These are phyloP conservation scores for Morpho deidamia DNA, from an alignment of 2,888 invertebrate species.

Conservation along the genomic window DNA sequence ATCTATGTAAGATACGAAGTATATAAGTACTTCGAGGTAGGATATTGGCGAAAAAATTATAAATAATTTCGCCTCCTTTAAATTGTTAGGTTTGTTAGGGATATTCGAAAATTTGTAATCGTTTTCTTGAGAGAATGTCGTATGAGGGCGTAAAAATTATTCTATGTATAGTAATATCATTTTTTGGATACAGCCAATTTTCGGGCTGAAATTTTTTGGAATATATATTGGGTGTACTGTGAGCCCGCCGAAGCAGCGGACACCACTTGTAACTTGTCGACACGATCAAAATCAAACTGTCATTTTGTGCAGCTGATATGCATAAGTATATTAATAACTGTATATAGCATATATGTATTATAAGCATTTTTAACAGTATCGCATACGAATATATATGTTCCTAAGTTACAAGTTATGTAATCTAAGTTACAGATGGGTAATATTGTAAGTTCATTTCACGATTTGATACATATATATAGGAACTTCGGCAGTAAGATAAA, in stretches of 20 bases:
- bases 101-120: neutral
- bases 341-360: slow-evolving; percentile 2
- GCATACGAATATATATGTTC: neutral
- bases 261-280: neutral
- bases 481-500: slow-evolving; percentile 2
- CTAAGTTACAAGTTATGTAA: neutral
- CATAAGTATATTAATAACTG: slow-evolving; percentile 1
- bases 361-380: neutral
- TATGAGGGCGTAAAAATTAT: neutral
- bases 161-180: slow-evolving; percentile 1
- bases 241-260: slow-evolving; percentile 2
- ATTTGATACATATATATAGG: neutral
- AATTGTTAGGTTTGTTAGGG: slow-evolving; percentile 1
- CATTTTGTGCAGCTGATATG: neutral
- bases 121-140: slow-evolving; percentile 1
- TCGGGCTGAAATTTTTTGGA: neutral
- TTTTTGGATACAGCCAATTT: neutral
- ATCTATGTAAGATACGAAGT: neutral
- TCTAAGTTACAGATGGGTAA: neutral
- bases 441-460: neutral
- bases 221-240: neutral
- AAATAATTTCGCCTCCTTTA: neutral
- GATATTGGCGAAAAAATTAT: neutral
- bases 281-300: neutral
- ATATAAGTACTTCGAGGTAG: neutral